These are phyloP conservation scores for Potorous gilbertii DNA, from an alignment of 2,797 vertebrate species.

Conservation along the genomic window DNA sequence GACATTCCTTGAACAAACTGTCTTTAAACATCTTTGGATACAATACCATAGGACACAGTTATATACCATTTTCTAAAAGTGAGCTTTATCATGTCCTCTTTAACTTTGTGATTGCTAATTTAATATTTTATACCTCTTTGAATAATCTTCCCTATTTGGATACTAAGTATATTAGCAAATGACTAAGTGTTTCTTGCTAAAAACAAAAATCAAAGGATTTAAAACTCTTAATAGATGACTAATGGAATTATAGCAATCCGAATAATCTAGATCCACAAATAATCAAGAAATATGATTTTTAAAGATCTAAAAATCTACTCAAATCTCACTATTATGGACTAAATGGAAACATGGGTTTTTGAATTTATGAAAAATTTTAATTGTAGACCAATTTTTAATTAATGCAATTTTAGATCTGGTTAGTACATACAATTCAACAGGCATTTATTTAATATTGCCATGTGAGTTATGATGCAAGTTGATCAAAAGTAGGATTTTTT, in stretches of 20 bases:
- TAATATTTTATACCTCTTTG: background rate
- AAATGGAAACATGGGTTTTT: background rate
- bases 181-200: slow-evolving; percentile 1
- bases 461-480: no score
- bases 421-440: background rate
- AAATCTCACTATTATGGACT: background rate
- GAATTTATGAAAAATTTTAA: background rate
- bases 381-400: background rate
- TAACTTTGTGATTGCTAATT: background rate
- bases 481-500: background rate
- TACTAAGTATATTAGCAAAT: background rate
- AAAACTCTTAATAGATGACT: background rate
- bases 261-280: background rate
- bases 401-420: background rate
- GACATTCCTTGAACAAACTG: background rate
- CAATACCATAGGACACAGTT: background rate
- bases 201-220: background rate
- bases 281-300: background rate
- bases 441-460: background rate
- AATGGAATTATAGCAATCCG: background rate
- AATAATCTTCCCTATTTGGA: slow-evolving; percentile 10
- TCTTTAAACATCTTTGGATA: background rate
- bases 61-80: background rate
- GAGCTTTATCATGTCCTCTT: slow-evolving; percentile 1
- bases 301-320: background rate